Percentiles rank a stretch among this genome's conserved stretches.
Conservation (phyloP, 1,140 invertebrate species). For the Homalodisca vitripennis region DNA sequence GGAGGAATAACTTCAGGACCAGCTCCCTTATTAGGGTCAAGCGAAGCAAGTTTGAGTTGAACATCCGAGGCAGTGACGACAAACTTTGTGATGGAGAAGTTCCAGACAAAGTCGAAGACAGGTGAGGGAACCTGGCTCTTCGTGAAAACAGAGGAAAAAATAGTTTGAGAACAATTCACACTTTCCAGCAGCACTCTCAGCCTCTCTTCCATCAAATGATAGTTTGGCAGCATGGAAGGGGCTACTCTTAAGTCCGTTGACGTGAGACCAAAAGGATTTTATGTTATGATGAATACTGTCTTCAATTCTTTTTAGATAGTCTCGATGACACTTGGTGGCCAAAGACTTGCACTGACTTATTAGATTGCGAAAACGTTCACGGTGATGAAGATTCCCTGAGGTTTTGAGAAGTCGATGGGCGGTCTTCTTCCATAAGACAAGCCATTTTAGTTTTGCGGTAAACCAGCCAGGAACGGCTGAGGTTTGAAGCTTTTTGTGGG, state of each 20-base stretch:
- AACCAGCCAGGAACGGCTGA: background rate
- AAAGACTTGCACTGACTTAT: background rate
- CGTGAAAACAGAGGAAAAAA: constrained; percentile 5
- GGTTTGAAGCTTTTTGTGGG: background rate
- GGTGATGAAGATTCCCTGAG: background rate
- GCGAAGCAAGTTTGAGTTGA: background rate
- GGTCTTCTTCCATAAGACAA: background rate
- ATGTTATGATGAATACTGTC: background rate
- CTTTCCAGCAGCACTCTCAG: background rate
- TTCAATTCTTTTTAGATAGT: background rate
- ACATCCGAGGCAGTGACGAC: background rate
- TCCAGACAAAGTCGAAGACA: too few relatives aligned
- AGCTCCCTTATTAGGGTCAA: background rate
- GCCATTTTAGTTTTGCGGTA: background rate
- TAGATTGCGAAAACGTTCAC: background rate
- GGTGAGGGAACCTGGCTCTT: background rate
- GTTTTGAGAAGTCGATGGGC: background rate
- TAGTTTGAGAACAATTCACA: background rate
- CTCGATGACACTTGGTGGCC: background rate
- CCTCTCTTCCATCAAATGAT: background rate
- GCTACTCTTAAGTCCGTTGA: background rate
- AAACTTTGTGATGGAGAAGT: constrained; percentile 22
- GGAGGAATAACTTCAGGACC: background rate
- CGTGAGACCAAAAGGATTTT: constrained; percentile 2
- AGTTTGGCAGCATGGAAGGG: background rate